Evolutionary conservation across 2,888 invertebrate species (phyloP).

Genomic region (Diloba caeruleocephala): DNA sequence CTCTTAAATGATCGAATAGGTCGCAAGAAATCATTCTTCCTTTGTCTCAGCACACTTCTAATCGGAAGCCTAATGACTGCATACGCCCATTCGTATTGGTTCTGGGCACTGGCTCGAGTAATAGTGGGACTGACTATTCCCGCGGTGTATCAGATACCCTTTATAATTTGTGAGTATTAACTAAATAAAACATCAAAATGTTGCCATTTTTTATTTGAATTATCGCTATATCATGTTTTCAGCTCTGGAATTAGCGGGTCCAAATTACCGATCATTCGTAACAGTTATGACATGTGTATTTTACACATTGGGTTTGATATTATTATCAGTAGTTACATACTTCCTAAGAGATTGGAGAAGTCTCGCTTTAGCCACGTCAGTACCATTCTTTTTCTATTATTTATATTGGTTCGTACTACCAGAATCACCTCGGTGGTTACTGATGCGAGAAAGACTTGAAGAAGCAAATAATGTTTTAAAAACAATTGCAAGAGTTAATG

Average conservation of each 20-base stretch:
- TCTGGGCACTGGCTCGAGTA: conserved; percentile 94
- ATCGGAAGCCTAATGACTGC: conserved; percentile 94
- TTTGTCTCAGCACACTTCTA: conserved; percentile 94
- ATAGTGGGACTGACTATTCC: conserved; percentile 97
- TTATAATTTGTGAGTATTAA: conserved; percentile 95
- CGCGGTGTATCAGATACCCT: conserved; percentile 97
- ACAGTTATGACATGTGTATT: conserved; percentile 97
- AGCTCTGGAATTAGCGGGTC: conserved; percentile 97
- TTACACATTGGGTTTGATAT: conserved; percentile 95
- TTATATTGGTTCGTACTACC: conserved; percentile 96
- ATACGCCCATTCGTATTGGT: conserved; percentile 93
- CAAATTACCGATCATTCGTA: conserved; percentile 96
- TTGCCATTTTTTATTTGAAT: neutral
- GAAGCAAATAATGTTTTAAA: conserved; percentile 94
- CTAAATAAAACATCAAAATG: too few relatives aligned
- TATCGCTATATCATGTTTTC: conserved; percentile 72
- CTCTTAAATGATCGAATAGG: conserved; percentile 96
- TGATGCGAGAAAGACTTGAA: conserved; percentile 94
- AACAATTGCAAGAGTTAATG: conserved; percentile 93
- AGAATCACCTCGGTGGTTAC: conserved; percentile 97
- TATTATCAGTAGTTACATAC: conserved; percentile 95
- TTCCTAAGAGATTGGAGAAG: conserved; percentile 95
- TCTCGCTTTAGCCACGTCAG: conserved; percentile 94
- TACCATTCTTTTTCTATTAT: conserved; percentile 95
- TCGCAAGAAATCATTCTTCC: conserved; percentile 95